Conservation (phyloP, 2,888 invertebrate genomes). For the Agonum fuliginosum region DNA sequence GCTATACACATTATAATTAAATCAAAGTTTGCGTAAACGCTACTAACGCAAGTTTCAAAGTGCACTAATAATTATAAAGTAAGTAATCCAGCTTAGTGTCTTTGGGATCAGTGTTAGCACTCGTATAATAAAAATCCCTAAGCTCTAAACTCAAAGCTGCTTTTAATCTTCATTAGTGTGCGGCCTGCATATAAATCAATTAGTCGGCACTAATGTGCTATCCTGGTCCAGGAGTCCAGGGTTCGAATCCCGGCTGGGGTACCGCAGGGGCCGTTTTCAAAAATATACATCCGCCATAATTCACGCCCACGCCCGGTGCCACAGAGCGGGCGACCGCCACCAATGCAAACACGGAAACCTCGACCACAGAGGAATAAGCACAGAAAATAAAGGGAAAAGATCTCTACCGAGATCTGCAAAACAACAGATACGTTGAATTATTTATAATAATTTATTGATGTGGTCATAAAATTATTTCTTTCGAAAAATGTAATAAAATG, state of each 20-base stretch:
- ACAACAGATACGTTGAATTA: too few species aligned
- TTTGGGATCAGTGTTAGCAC: neutral
- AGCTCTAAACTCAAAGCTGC: conserved; percentile 26
- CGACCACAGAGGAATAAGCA: too few species aligned
- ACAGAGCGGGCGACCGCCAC: neutral
- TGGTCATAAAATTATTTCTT: too few species aligned
- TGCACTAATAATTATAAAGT: conserved; percentile 6
- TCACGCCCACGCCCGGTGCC: conserved; percentile 23
- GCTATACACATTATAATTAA: too few species aligned
- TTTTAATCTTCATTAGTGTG: conserved; percentile 56
- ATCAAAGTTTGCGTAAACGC: too few species aligned
- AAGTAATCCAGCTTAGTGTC: conserved; percentile 3
- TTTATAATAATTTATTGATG: too few species aligned
- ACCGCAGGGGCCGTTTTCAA: conserved; percentile 43
- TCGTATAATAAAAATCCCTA: conserved; percentile 46
- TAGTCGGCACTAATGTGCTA: conserved; percentile 55
- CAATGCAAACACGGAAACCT: neutral
- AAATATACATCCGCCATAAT: conserved; percentile 57
- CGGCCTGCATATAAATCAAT: conserved; percentile 57
- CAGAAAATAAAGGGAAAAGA: too few species aligned
- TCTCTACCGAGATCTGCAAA: too few species aligned
- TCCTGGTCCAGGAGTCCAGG: conserved; percentile 28
- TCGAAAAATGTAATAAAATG: too few species aligned
- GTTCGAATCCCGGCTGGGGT: conserved; percentile 48
- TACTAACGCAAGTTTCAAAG: too few species aligned